These are phyloP conservation scores for Melipona bicolor DNA, from an alignment of 2,888 invertebrate species.

Conservation along the genomic window DNA sequence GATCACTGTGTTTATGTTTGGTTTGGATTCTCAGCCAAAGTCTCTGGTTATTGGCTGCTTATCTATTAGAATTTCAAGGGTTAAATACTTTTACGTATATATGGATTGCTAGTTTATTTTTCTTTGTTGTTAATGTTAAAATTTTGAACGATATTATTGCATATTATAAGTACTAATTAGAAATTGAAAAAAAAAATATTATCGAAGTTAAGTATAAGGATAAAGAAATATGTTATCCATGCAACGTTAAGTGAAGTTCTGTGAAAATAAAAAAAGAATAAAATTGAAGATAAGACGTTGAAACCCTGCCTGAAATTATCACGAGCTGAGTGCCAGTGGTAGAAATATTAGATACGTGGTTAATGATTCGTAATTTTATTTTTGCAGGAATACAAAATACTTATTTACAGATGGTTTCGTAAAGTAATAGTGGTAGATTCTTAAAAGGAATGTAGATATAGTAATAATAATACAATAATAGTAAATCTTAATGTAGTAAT, in stretches of 20 bases:
- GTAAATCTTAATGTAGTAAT: slow-evolving; percentile 81
- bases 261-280: not conserved
- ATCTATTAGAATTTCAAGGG: slow-evolving; percentile 95
- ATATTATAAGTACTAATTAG: slow-evolving; percentile 59
- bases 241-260: slow-evolving; percentile 11
- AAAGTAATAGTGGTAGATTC: slow-evolving; percentile 83
- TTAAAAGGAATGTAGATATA: slow-evolving; percentile 82
- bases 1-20: slow-evolving; percentile 85
- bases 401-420: slow-evolving; percentile 83
- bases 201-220: not conserved
- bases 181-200: not conserved
- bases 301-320: not conserved
- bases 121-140: slow-evolving; percentile 93
- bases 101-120: slow-evolving; percentile 93
- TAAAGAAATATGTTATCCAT: not conserved
- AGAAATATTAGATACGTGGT: slow-evolving; percentile 16
- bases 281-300: not conserved
- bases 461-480: slow-evolving; percentile 81
- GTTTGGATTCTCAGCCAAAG: slow-evolving; percentile 91
- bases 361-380: slow-evolving; percentile 75
- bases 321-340: not conserved
- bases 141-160: slow-evolving; percentile 87
- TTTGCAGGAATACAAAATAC: slow-evolving; percentile 84
- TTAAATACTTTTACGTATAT: slow-evolving; percentile 92
- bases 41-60: slow-evolving; percentile 96